Evolutionary conservation across 30 jellyfish, hydroid and myxozoan species (phyloP).

Genomic region (Clytia hemisphaerica): DNA sequence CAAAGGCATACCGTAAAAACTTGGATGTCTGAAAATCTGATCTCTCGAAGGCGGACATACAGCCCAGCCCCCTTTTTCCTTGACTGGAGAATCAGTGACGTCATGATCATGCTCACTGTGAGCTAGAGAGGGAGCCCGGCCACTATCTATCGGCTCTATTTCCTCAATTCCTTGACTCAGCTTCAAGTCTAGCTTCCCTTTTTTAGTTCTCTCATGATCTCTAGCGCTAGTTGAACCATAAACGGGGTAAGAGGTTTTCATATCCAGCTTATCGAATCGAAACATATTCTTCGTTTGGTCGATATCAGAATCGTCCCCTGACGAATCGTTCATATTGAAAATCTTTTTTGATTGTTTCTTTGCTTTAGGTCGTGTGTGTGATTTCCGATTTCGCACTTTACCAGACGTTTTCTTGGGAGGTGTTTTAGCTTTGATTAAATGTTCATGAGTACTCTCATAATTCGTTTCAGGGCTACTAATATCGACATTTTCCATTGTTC

Average conservation of each 20-base stretch:
- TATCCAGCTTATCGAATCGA: slow-evolving; percentile 57
- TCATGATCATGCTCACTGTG: too few species aligned
- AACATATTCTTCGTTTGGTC: neutral
- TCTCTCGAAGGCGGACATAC: slow-evolving; percentile 68
- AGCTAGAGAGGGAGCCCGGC: too few species aligned
- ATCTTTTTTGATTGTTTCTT: neutral
- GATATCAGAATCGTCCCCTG: slow-evolving; percentile 32
- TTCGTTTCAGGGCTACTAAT: slow-evolving; percentile 36
- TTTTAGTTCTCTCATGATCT: slow-evolving; percentile 47
- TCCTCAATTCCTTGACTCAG: too few species aligned
- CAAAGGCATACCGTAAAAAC: slow-evolving; percentile 58
- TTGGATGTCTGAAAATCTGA: slow-evolving; percentile 33
- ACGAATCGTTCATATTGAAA: slow-evolving; percentile 12
- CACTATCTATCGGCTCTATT: too few species aligned
- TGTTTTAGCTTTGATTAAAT: neutral
- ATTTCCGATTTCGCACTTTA: too few species aligned
- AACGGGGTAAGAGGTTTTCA: slow-evolving; percentile 81
- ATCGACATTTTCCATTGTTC: slow-evolving; percentile 13
- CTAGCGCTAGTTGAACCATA: slow-evolving; percentile 83
- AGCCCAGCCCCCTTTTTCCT: too few species aligned
- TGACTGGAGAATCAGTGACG: too few species aligned
- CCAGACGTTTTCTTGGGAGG: neutral
- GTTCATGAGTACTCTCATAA: slow-evolving; percentile 12
- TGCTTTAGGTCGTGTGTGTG: too few species aligned
- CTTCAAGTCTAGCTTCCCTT: too few species aligned